Evolutionary conservation across 2,113 vertebrate genomes (phyloP).

Genomic region (Eulemur rufifrons): DNA sequence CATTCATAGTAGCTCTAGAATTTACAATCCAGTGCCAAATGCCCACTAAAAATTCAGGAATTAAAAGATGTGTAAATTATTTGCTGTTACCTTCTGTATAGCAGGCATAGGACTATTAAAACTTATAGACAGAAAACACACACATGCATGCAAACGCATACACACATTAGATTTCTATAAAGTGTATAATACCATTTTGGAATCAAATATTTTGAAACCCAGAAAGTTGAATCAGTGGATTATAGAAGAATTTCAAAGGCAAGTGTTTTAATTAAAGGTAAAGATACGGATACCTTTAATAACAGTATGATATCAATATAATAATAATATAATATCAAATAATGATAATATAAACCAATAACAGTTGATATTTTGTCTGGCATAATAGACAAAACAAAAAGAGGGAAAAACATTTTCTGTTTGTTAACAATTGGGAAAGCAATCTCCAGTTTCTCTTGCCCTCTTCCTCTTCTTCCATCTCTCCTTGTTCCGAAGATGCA

Average conservation of each 20-base stretch:
- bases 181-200: not conserved
- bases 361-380: not conserved
- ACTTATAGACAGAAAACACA: not conserved
- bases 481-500: conserved; percentile 67
- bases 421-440: not conserved
- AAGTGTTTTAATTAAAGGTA: not conserved
- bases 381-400: not conserved
- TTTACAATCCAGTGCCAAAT: not conserved
- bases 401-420: not conserved
- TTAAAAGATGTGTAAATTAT: not conserved
- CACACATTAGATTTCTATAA: not conserved
- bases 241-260: not conserved
- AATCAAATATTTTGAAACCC: conserved; percentile 3
- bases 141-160: not conserved
- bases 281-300: not conserved
- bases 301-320: no score
- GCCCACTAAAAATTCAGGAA: not conserved
- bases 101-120: not conserved
- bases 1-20: not conserved
- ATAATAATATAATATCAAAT: no score
- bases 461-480: conserved; percentile 51
- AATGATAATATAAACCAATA: not conserved
- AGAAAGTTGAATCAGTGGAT: not conserved
- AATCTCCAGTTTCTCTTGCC: not conserved
- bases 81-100: not conserved